These are phyloP conservation scores for Deilephila elpenor DNA, from an alignment of 2,888 invertebrate species.

Conservation along the genomic window DNA sequence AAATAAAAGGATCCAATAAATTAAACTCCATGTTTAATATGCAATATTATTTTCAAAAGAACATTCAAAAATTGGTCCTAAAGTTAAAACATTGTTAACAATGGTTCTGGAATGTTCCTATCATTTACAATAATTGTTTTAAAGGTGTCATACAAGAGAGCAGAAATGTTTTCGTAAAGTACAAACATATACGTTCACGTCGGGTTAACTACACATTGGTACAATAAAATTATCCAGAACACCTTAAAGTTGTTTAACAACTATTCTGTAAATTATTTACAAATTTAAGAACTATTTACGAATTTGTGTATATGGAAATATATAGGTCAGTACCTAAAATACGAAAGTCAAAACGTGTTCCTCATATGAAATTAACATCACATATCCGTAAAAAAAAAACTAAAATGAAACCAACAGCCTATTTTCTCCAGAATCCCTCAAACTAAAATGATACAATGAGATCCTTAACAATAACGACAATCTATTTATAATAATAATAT, in stretches of 20 bases:
- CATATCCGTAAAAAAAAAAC: conserved; percentile 53
- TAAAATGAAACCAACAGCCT: conserved; percentile 69
- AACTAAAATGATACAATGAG: conserved; percentile 79
- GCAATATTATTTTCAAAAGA: conserved; percentile 85
- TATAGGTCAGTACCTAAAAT: conserved; percentile 34
- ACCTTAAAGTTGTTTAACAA: conserved; percentile 61
- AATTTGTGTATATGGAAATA: conserved; percentile 23
- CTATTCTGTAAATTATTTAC: conserved; percentile 49
- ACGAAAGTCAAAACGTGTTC: conserved; percentile 37
- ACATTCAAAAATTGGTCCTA: conserved; percentile 85
- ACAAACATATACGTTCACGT: conserved; percentile 21
- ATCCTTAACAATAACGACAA: conserved; percentile 84
- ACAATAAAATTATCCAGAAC: conserved; percentile 32
- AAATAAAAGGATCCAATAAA: conserved; percentile 38
- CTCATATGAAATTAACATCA: conserved; percentile 40
- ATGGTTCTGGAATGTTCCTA: conserved; percentile 83
- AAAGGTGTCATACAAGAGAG: conserved; percentile 34
- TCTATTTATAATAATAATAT: conserved; percentile 79
- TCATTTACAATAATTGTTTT: conserved; percentile 71
- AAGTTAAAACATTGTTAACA: conserved; percentile 84
- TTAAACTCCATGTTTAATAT: conserved; percentile 74
- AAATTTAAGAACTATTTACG: conserved; percentile 37
- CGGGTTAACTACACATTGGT: conserved; percentile 38
- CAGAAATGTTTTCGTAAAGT: conserved; percentile 25
- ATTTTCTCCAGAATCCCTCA: conserved; percentile 77